phyloP scores from a whole-genome alignment of 1,140 invertebrate genomes.

The Rhopalosiphum maidis region DNA sequence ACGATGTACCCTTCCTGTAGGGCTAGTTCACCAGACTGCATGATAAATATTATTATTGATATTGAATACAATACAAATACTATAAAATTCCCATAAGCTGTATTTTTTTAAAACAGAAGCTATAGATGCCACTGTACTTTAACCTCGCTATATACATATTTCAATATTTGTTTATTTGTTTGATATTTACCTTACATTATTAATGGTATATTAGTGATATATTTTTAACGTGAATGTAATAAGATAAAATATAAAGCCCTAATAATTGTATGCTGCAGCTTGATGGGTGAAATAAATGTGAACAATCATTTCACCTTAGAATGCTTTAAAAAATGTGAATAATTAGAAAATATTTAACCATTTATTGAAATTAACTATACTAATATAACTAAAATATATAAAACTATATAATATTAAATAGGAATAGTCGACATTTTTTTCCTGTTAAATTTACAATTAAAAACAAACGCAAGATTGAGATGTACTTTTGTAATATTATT shows the following conservation, averaged over 20 bases:
- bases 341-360: neutral
- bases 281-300: too few species aligned
- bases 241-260: too few species aligned
- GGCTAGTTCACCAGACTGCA: neutral
- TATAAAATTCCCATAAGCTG: neutral
- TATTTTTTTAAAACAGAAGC: neutral
- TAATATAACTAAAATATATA: neutral
- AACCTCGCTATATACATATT: neutral
- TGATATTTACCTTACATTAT: too few species aligned
- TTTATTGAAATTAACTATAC: neutral
- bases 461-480: neutral
- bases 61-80: neutral
- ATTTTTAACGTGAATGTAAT: too few species aligned
- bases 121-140: neutral
- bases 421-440: neutral
- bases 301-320: too few species aligned
- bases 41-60: neutral
- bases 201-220: too few species aligned
- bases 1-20: neutral
- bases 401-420: neutral
- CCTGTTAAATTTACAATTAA: neutral
- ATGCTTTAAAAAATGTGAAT: neutral
- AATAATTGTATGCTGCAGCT: too few species aligned
- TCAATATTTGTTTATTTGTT: neutral
- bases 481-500: too few species aligned